phyloP scores from a whole-genome alignment of 2,113 vertebrate genomes.

The Phrynosoma platyrhinos region DNA sequence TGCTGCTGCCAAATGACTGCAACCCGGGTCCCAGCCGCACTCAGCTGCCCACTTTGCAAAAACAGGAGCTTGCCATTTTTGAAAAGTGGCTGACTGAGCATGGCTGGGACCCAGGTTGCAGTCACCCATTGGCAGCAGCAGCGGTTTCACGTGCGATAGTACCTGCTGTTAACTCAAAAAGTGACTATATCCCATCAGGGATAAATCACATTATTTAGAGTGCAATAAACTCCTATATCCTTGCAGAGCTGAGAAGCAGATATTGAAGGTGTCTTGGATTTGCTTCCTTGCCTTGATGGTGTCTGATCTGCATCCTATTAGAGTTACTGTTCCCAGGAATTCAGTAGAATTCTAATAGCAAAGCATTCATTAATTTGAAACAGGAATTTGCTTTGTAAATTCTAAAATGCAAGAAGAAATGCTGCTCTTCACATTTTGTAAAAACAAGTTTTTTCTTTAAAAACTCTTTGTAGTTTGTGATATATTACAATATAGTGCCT shows the following conservation, averaged over 20 bases:
- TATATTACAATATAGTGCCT: conserved; percentile 37
- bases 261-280: neutral
- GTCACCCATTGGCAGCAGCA: too few species aligned
- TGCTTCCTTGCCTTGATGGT: neutral
- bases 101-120: too few species aligned
- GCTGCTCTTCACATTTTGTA: neutral
- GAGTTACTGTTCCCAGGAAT: neutral
- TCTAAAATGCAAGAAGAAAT: conserved; percentile 8
- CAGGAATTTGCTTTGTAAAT: conserved; percentile 7
- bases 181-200: too few species aligned
- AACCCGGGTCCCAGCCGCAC: too few species aligned
- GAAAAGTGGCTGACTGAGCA: too few species aligned
- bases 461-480: conserved; percentile 28
- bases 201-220: too few species aligned
- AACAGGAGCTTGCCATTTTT: too few species aligned
- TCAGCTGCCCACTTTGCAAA: too few species aligned
- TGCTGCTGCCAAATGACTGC: too few species aligned
- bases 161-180: too few species aligned
- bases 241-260: neutral
- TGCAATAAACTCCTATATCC: neutral
- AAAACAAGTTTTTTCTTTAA: conserved; percentile 8
- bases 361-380: conserved; percentile 22
- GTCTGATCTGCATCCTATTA: conserved; percentile 21
- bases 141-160: too few species aligned
- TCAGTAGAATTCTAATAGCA: neutral